Evolutionary conservation across 1,140 invertebrate genomes (phyloP).

Genomic region (Heliconius nattereri): DNA sequence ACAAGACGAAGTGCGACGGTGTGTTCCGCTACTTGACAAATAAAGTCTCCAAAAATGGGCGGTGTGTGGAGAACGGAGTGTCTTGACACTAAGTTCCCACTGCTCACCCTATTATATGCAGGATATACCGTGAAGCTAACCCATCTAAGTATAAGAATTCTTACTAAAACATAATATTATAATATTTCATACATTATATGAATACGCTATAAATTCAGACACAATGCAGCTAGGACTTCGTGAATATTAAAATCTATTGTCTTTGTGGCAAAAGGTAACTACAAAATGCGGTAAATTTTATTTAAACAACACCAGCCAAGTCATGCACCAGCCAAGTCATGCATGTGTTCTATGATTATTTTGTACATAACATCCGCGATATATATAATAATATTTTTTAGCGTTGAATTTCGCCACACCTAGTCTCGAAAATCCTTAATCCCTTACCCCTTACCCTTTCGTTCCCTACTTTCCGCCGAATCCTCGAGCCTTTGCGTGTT

Average conservation of each 20-base stretch:
- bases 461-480: too few species aligned
- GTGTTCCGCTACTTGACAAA: too few species aligned
- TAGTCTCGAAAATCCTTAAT: neutral
- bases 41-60: too few species aligned
- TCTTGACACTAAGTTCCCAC: neutral
- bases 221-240: slow-evolving; percentile 19
- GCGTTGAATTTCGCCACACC: neutral
- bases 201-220: slow-evolving; percentile 24
- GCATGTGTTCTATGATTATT: neutral
- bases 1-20: too few species aligned
- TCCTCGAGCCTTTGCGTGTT: too few species aligned
- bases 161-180: neutral
- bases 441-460: too few species aligned
- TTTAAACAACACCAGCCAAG: slow-evolving; percentile 8
- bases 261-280: slow-evolving; percentile 3
- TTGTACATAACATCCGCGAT: neutral
- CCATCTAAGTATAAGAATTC: neutral
- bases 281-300: slow-evolving; percentile 13
- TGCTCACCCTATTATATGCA: neutral
- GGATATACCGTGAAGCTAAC: neutral
- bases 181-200: neutral
- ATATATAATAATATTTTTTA: neutral
- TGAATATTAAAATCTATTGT: slow-evolving; percentile 30
- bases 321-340: too few species aligned
- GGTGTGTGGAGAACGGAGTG: neutral